Percentiles rank a stretch among this genome's conserved stretches.
Evolutionary conservation across 2,888 invertebrate genomes (phyloP).

Genomic region (Chaetogeoica ovagalla): DNA sequence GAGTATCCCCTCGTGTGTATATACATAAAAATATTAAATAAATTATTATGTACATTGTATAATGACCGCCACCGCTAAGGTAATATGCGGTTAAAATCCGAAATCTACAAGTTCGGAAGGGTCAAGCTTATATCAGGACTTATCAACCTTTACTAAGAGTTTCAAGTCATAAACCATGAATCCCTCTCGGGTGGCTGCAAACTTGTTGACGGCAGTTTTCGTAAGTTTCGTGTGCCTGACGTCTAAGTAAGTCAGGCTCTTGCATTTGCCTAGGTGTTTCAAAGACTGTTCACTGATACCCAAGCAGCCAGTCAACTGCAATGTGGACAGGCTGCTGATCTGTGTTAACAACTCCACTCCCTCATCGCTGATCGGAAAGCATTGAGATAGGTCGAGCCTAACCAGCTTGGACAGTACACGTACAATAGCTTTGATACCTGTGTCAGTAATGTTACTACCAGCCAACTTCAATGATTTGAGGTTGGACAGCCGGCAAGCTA

Average conservation of each 20-base stretch:
- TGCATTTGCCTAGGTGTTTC: constrained; percentile 31
- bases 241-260: constrained; percentile 26
- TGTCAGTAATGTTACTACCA: constrained; percentile 26
- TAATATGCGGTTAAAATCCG: constrained; percentile 41
- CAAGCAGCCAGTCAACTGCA: constrained; percentile 39
- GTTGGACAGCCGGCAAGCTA: constrained; percentile 21
- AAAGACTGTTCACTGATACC: constrained; percentile 27
- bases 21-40: neutral
- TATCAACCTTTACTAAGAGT: constrained; percentile 54
- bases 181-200: constrained; percentile 47
- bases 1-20: too few species aligned
- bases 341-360: constrained; percentile 27
- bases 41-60: neutral
- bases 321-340: constrained; percentile 23
- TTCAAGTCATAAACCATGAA: constrained; percentile 53
- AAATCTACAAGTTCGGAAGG: constrained; percentile 33
- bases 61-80: neutral
- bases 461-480: constrained; percentile 40
- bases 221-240: constrained; percentile 30
- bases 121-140: constrained; percentile 43
- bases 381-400: constrained; percentile 37
- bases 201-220: constrained; percentile 30
- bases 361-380: constrained; percentile 28
- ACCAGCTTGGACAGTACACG: constrained; percentile 19
- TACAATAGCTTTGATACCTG: neutral